Base-by-base conservation (phyloP, 2,113 vertebrate genomes). In the Haemorhous mexicanus region DNA sequence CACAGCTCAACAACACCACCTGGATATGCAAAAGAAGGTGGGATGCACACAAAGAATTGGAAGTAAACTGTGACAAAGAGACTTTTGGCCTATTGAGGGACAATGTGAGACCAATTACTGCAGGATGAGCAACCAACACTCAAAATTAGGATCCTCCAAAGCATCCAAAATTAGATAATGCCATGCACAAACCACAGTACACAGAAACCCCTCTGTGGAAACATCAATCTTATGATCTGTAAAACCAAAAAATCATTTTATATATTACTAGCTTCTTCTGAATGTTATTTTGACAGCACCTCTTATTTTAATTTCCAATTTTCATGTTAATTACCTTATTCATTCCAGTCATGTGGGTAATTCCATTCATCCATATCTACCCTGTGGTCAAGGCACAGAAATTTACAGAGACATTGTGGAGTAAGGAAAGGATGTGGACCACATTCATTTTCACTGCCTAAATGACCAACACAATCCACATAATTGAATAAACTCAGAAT, bases 1-100 rank as follows among this genome's bases (percentile, higher is more conserved):
- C 66, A 16, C 0, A 37, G 61, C 3, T 59, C 75, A 81, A 24
- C 28, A n/a, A 0, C 67, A 64, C 0, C 59, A 67, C 0, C 1
- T 7, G 39, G 23, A 86, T 18, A 27, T 9, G 33, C 50, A 81
- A 66, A 83, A 76, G 44, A 56, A 63, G 23, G 55, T 32, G 28
- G 47, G 59, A 92, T 67, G 61, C 32, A 58, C 35, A 47, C 16
- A 61, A 11, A 35, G n/a, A 78, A 62, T 2, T 61, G 61, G 41
- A 84, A 91, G 32, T 3, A 74, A 50, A 59, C n/a, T 37, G 21
- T 68, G 62, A 66, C 28, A 87, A 68, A 46, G 16, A 35, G 30
- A 35, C 16, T 33, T 87, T 47, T 62, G 15, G 39, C 55, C 16
- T 67, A 1, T 43, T 68, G 32, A 95, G 70, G 59, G 58, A 46